A percentile compares a stretch with the other conserved stretches of the same genome.
Conservation (phyloP, 2,888 invertebrate species). For the Drosophila macrothrix region DNA sequence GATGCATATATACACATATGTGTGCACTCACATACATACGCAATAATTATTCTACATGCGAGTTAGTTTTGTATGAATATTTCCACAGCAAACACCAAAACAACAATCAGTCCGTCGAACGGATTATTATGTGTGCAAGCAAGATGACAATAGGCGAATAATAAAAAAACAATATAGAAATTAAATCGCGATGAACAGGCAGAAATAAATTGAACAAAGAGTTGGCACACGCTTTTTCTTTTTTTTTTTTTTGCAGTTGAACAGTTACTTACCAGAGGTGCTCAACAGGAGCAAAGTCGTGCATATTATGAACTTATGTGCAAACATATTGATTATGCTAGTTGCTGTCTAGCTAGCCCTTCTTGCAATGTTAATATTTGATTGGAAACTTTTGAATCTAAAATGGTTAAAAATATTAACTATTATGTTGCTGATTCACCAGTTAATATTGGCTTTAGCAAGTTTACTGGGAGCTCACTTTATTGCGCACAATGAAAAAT, state of each 20-base stretch:
- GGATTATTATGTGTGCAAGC: constrained; percentile 52
- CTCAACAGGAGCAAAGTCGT: constrained; percentile 63
- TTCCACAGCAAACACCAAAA: constrained; percentile 44
- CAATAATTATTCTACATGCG: constrained; percentile 31
- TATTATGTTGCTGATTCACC: constrained; percentile 9
- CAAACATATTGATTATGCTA: constrained; percentile 64
- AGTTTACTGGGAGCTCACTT: constrained; percentile 30
- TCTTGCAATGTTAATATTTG: constrained; percentile 12
- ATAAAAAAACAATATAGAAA: constrained; percentile 38
- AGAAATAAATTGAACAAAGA: constrained; percentile 67
- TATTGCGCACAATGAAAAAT: constrained; percentile 60
- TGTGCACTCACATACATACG: background rate
- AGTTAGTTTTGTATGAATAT: constrained; percentile 18
- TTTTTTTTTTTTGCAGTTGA: constrained; percentile 24
- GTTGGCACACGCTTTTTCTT: constrained; percentile 35
- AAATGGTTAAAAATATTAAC: constrained; percentile 4
- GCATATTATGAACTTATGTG: constrained; percentile 68
- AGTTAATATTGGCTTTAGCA: constrained; percentile 6
- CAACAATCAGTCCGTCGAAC: constrained; percentile 29
- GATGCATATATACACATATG: constrained; percentile 1
- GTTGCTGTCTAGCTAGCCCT: constrained; percentile 12
- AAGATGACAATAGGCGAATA: constrained; percentile 44
- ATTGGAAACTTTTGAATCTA: constrained; percentile 1
- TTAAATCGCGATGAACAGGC: constrained; percentile 71
- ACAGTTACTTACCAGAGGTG: constrained; percentile 72